Conservation (phyloP, 2,888 invertebrate genomes). For the Polydrusus pterygomalis region DNA sequence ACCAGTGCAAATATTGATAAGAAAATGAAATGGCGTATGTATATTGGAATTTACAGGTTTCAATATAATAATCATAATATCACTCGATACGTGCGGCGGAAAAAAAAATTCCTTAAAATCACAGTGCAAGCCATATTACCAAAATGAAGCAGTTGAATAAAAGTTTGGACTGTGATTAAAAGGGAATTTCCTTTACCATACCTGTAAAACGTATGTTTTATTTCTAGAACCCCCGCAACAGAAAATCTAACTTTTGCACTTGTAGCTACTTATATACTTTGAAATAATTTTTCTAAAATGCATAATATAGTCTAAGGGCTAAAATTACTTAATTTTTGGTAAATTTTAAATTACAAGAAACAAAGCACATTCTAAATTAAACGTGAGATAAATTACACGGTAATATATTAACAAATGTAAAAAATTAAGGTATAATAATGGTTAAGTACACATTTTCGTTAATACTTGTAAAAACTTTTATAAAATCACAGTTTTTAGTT, state of each 20-base stretch:
- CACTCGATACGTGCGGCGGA: no score
- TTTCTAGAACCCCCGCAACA: no score
- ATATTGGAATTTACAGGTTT: no score
- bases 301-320: background rate
- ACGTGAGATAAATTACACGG: constrained; percentile 22
- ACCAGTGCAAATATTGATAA: no score
- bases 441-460: constrained; percentile 33
- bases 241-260: background rate
- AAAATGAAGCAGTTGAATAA: no score
- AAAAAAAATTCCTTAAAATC: no score
- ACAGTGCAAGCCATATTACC: no score
- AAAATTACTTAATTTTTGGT: constrained; percentile 24
- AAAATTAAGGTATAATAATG: constrained; percentile 6
- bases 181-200: no score
- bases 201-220: no score
- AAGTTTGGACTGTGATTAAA: no score
- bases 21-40: no score
- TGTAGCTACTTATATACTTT: background rate
- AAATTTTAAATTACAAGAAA: constrained; percentile 14
- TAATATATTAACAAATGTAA: constrained; percentile 8
- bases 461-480: constrained; percentile 43
- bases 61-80: no score
- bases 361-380: background rate
- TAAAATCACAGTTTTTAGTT: constrained; percentile 52
- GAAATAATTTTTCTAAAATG: background rate